phyloP scores from a whole-genome alignment of 2,888 invertebrate genomes.

The Heteropelma amictum region DNA sequence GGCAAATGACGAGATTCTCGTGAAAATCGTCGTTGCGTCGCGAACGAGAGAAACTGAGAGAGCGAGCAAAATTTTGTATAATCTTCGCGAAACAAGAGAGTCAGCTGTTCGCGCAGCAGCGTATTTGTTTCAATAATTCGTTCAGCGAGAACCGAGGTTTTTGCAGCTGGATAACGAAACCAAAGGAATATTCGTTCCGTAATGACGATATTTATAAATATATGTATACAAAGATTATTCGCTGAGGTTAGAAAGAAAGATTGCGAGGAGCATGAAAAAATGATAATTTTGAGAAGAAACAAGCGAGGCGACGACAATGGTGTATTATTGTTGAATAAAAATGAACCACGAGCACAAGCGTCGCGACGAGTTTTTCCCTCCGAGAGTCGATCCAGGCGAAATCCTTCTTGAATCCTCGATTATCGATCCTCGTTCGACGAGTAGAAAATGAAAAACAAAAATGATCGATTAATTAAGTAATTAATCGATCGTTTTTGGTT shows the following conservation, averaged over 20 bases:
- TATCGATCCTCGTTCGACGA: no score
- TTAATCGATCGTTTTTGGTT: no score
- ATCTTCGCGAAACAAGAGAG: background rate
- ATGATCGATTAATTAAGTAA: no score
- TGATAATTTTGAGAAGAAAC: background rate
- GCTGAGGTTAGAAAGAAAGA: no score
- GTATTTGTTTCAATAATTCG: background rate
- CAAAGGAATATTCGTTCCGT: background rate
- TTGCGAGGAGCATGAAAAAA: no score
- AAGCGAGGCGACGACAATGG: no score
- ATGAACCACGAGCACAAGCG: background rate
- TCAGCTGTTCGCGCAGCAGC: background rate
- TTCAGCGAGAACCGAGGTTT: background rate
- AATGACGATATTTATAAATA: no score
- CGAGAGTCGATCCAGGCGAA: background rate
- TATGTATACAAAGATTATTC: no score
- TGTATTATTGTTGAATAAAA: constrained; percentile 28
- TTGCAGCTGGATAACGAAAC: constrained; percentile 12
- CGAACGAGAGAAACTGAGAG: background rate
- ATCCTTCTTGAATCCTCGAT: background rate
- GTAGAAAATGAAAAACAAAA: no score
- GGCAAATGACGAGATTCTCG: background rate
- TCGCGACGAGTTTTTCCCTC: background rate
- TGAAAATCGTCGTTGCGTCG: constrained; percentile 12
- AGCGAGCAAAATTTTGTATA: constrained; percentile 18